A percentile compares a stretch with the other conserved stretches of the same genome.
Conservation (phyloP, 2,888 invertebrate species). For the Chelonus formosanus region DNA sequence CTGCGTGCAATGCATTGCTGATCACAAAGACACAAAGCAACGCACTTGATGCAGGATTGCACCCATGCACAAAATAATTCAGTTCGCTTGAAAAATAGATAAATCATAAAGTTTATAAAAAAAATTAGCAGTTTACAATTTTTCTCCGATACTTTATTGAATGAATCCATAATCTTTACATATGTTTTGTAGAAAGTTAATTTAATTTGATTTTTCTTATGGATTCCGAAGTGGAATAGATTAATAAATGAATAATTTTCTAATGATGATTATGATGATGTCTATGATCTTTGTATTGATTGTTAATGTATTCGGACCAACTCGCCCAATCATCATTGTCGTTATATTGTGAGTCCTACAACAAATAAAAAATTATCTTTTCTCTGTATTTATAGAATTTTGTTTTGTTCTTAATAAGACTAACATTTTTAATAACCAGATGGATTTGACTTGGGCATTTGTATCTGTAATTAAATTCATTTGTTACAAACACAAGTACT, state of each 20-base stretch:
- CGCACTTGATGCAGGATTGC: slow-evolving; percentile 65
- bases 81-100: too few species aligned
- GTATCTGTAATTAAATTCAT: slow-evolving; percentile 56
- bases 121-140: too few species aligned
- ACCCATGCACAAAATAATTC: slow-evolving; percentile 48
- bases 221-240: too few species aligned
- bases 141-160: slow-evolving; percentile 13
- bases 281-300: slow-evolving; percentile 39
- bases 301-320: slow-evolving; percentile 49
- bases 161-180: slow-evolving; percentile 33
- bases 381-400: not conserved
- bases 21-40: slow-evolving; percentile 57
- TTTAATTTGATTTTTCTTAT: not conserved
- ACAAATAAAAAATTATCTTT: slow-evolving; percentile 36
- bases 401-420: slow-evolving; percentile 28
- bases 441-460: slow-evolving; percentile 54
- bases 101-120: too few species aligned
- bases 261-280: slow-evolving; percentile 54
- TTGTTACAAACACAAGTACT: slow-evolving; percentile 4
- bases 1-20: slow-evolving; percentile 65
- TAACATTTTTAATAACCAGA: slow-evolving; percentile 47
- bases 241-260: not conserved
- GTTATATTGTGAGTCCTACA: slow-evolving; percentile 45
- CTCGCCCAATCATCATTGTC: slow-evolving; percentile 49
- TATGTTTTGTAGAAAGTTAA: slow-evolving; percentile 11